phyloP scores from a whole-genome alignment of 64 coral and sea anemone species.

The Trachythela sp. region DNA sequence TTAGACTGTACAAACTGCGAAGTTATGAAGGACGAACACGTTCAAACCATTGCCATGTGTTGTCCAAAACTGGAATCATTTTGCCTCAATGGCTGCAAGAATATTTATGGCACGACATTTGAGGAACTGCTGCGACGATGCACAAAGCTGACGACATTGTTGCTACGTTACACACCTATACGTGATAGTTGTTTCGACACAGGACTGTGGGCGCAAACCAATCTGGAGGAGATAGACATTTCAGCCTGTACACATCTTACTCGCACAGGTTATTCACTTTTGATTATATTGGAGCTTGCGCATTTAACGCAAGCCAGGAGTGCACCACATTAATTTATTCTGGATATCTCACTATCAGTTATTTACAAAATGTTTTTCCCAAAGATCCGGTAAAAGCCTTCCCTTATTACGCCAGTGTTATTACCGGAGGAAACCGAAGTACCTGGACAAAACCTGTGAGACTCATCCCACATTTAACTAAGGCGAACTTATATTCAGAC shows the following conservation, averaged over 20 bases:
- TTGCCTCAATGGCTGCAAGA: slow-evolving; percentile 93
- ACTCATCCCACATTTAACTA: no score
- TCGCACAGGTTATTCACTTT: slow-evolving; percentile 62
- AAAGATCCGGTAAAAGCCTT: no score
- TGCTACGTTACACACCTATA: slow-evolving; percentile 90
- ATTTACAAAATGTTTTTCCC: no score
- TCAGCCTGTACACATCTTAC: slow-evolving; percentile 91
- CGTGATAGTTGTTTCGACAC: slow-evolving; percentile 86
- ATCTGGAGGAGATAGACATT: slow-evolving; percentile 85
- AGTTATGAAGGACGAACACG: slow-evolving; percentile 73
- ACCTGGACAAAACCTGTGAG: no score
- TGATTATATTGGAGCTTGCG: slow-evolving; percentile 6
- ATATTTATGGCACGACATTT: slow-evolving; percentile 85
- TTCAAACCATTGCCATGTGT: slow-evolving; percentile 41
- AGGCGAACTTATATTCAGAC: no score
- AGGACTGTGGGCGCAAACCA: slow-evolving; percentile 63
- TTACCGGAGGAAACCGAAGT: no score
- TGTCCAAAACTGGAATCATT: slow-evolving; percentile 92
- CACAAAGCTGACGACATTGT: slow-evolving; percentile 68
- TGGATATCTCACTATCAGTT: no score
- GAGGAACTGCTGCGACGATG: slow-evolving; percentile 71
- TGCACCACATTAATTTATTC: no score
- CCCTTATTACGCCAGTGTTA: no score
- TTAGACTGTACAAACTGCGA: slow-evolving; percentile 98
- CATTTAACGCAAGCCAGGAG: no score